Evolutionary conservation across 2,888 invertebrate genomes (phyloP), one percentile per base, ranked within the genome.

Genomic region (Xestia rhomboidea): DNA sequence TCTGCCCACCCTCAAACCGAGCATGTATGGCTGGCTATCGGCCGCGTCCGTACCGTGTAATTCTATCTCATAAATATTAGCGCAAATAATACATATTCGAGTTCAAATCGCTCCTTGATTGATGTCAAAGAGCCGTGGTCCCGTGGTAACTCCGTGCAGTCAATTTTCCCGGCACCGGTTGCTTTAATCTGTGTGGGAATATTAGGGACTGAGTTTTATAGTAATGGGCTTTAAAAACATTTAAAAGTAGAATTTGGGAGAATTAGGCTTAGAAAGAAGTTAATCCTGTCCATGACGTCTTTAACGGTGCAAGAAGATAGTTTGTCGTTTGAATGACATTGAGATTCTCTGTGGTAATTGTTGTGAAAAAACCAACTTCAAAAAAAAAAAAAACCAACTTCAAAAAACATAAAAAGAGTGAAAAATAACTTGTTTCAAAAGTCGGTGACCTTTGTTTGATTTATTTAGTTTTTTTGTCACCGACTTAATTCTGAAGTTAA

Each of bases 31-130:
- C 80, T 70, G 71, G 73, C 83, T 73, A 78, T 84, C 85, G 86
- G 86, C 82, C 82, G 79, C 86, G 85, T 84, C 79, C 84, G 82
- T 80, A 92, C 89, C 90, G 82, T 93, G 87, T 93, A 93, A 93
- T 93, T 92, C 91, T 90, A 91, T 92, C 88, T 92, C 92, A 92
- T 93, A 93, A 93, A 93, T 93, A 92, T 92, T 83, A 82, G 68
- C 76, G 87, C 89, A 93, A 92, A 93, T 93, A 93, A 93, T 93
- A 93, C 91, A 87, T 92, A 92, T 93, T 89, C 81, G 85, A 86
- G 88, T 89, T 85, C 83, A 89, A 89, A 89, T 86, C 88, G 82
- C 87, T 75, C 68, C 85, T 87, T 92, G 93, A 92, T 93, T 92
- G 91, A 93, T 91, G 91, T 90, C 88, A 91, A 80, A 89, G 79